phyloP scores from a whole-genome alignment of 1,140 invertebrate genomes.

The Sarcophaga bullata region DNA sequence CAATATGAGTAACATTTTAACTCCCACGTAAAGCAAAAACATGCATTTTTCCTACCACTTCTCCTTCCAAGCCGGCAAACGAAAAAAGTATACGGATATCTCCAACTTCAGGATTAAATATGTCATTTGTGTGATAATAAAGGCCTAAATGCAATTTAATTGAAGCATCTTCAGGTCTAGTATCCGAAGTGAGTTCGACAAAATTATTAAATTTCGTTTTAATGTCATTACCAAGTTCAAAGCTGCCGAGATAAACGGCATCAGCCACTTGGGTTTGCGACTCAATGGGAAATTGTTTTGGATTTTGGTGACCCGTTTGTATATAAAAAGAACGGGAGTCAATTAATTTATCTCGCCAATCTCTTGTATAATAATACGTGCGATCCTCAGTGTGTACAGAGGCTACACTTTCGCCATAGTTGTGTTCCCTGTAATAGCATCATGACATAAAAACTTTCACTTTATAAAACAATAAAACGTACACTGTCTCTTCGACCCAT shows the following conservation, averaged over 20 bases:
- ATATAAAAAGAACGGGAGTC: conserved; percentile 81
- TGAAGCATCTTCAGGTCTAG: conserved; percentile 80
- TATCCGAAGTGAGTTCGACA: conserved; percentile 83
- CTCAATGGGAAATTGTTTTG: conserved; percentile 73
- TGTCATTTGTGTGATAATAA: conserved; percentile 84
- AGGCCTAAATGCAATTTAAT: conserved; percentile 87
- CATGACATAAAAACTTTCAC: neutral
- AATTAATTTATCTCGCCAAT: conserved; percentile 84
- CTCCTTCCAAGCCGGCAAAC: conserved; percentile 80
- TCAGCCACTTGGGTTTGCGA: conserved; percentile 72
- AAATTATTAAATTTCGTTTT: conserved; percentile 82
- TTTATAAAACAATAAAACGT: conserved; percentile 39
- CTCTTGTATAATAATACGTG: conserved; percentile 80
- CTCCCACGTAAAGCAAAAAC: neutral
- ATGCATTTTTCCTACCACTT: conserved; percentile 70
- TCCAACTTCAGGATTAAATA: conserved; percentile 85
- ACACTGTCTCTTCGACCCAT: conserved; percentile 82
- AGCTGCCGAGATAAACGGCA: conserved; percentile 70
- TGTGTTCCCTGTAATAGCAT: conserved; percentile 52
- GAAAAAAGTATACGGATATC: conserved; percentile 86
- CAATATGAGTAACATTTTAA: conserved; percentile 16
- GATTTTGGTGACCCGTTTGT: conserved; percentile 81
- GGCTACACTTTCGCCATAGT: conserved; percentile 61
- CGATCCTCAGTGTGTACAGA: conserved; percentile 64
- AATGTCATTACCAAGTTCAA: conserved; percentile 70